Percentiles rank a stretch among this genome's conserved stretches.
These are phyloP conservation scores for Beris chalybata DNA, from an alignment of 2,888 invertebrate genomes.

Conservation along the genomic window DNA sequence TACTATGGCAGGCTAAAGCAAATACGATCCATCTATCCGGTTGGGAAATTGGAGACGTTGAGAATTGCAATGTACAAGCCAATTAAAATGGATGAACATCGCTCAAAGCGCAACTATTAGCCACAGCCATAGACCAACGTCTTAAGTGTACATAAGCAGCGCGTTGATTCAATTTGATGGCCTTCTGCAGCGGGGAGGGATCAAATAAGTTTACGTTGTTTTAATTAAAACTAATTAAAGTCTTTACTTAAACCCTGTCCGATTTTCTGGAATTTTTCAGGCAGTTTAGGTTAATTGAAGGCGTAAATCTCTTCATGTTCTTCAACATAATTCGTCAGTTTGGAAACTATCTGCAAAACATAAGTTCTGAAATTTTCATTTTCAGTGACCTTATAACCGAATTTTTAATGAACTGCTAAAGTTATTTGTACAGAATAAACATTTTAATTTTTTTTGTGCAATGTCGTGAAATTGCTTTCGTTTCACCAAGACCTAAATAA, in stretches of 20 bases:
- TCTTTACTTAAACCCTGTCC: slow-evolving; percentile 22
- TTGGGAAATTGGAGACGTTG: not conserved
- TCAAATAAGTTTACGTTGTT: slow-evolving; percentile 16
- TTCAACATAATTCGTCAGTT: no score
- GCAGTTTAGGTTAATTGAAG: not conserved
- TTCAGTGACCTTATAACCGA: no score
- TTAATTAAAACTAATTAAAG: slow-evolving; percentile 28
- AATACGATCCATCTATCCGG: not conserved
- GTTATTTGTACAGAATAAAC: no score
- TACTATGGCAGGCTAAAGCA: not conserved
- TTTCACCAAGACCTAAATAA: no score
- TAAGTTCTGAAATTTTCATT: no score
- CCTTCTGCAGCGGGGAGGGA: not conserved
- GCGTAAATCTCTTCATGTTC: no score
- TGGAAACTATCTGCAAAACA: no score
- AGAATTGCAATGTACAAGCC: slow-evolving; percentile 6
- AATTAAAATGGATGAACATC: slow-evolving; percentile 14
- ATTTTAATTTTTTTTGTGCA: no score
- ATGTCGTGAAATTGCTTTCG: no score
- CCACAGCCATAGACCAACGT: slow-evolving; percentile 3
- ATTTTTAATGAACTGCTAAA: no score
- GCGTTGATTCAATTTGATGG: not conserved
- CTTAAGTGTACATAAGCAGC: not conserved
- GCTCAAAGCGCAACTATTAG: slow-evolving; percentile 14
- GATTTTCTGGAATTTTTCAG: slow-evolving; percentile 16